Base-by-base conservation (phyloP, 2,888 invertebrate species). In the Piscicola geometra region DNA sequence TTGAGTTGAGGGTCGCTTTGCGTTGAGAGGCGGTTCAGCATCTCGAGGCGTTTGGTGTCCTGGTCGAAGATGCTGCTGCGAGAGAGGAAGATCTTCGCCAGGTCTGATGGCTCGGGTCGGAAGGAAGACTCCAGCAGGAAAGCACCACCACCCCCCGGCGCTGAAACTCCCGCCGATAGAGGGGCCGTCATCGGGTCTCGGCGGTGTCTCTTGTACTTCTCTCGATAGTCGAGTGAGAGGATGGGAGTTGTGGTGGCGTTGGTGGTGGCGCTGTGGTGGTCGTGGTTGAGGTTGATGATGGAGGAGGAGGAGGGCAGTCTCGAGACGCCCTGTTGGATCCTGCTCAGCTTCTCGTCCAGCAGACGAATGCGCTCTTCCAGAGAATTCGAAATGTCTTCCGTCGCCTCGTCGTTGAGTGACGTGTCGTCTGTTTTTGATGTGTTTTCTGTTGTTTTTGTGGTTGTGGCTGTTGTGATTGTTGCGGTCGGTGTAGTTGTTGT, bases 51-150 rank as follows among this genome's bases (percentile, higher is more conserved):
- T 86, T 95, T 94, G 60, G 92, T 90, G 85, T 97, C 97, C 85
- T 96, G 96, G 84, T 97, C 97, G 86, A 97, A 96, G 75, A 97
- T 85, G 64, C 94, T 94, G 79, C 92, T 90, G 85, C 93, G 93
- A 3, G 94, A 93, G 82, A 96, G 88, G 81, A 97, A 89, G 33
- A 93, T 93, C 82, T 93, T 92, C 56, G 94, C 92, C 82, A 96
- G 94, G 82, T 94, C 94, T 33, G 95, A 95, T 0, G 94, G 95
- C 84, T 94, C 93, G 77, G 92, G 89, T 82, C 91, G 81, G 32
- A 33, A 33, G 21, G 25, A 64, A 12, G 79, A 79, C 12, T 76
- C 76, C n/a, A 71, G 21, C n/a, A n/a, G n/a, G 15, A 66, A 12
- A n/a, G 69, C 15, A 25, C 12, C 25, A 12, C 15, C 69, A n/a